A percentile compares a stretch with the other conserved stretches of the same genome.
Evolutionary conservation across 1,140 invertebrate genomes (phyloP).

Genomic region (Hycleus phaleratus): DNA sequence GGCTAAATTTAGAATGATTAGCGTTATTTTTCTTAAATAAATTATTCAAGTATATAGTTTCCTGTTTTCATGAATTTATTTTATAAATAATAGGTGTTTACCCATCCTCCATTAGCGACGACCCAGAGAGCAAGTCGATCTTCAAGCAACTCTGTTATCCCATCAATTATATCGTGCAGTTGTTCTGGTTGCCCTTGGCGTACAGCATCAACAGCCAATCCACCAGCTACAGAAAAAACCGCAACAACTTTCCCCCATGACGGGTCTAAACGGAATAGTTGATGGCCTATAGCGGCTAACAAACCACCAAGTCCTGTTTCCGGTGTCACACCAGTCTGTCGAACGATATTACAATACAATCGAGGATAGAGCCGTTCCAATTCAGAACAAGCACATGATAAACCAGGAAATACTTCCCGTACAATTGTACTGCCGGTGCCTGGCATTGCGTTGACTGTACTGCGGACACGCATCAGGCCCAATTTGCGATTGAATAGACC

Average conservation of each 20-base stretch:
- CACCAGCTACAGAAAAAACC: slow-evolving; percentile 58
- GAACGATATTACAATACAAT: slow-evolving; percentile 49
- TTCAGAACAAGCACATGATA: slow-evolving; percentile 50
- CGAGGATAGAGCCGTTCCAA: slow-evolving; percentile 60
- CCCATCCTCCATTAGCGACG: slow-evolving; percentile 64
- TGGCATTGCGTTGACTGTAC: slow-evolving; percentile 45
- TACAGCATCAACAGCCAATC: slow-evolving; percentile 62
- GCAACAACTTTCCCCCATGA: slow-evolving; percentile 64
- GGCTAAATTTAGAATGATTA: too few species aligned
- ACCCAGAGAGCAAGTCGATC: slow-evolving; percentile 61
- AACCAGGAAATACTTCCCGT: slow-evolving; percentile 40
- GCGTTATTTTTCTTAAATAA: too few species aligned
- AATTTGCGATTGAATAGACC: slow-evolving; percentile 60
- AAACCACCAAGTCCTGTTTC: slow-evolving; percentile 45
- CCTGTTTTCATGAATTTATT: background rate
- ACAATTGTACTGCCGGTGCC: slow-evolving; percentile 16
- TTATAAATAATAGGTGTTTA: slow-evolving; percentile 32
- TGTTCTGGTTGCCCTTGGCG: slow-evolving; percentile 57
- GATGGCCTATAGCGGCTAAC: slow-evolving; percentile 50
- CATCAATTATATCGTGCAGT: slow-evolving; percentile 52
- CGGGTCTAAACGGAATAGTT: slow-evolving; percentile 47
- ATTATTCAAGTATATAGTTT: background rate
- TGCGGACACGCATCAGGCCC: slow-evolving; percentile 58
- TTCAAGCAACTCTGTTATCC: slow-evolving; percentile 55
- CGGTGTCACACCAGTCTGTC: slow-evolving; percentile 46